A percentile compares a stretch with the other conserved stretches of the same genome.
Conservation (phyloP, 2,888 invertebrate species). For the Chrysomela aeneicollis region DNA sequence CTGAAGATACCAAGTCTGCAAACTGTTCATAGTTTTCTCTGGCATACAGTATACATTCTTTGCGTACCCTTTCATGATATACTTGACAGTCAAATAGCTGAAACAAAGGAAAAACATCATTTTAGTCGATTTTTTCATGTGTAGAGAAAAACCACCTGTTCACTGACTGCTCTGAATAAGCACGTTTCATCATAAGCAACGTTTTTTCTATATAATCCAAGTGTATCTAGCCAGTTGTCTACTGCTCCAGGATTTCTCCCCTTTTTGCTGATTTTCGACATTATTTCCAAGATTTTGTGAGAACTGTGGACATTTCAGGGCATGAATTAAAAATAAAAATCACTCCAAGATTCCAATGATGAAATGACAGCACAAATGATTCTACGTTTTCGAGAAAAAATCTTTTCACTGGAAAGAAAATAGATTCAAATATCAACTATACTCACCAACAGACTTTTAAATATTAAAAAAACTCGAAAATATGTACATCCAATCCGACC, state of each 20-base stretch:
- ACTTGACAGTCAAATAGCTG: constrained; percentile 71
- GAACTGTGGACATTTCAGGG: neutral
- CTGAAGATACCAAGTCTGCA: constrained; percentile 58
- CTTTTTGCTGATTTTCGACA: constrained; percentile 49
- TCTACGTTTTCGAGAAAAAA: no score
- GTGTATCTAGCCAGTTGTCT: constrained; percentile 81
- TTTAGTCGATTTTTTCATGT: neutral
- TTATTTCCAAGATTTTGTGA: neutral
- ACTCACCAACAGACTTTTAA: no score
- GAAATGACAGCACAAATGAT: neutral
- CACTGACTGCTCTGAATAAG: constrained; percentile 87
- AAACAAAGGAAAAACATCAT: constrained; percentile 34
- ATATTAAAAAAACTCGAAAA: no score
- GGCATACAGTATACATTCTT: constrained; percentile 78
- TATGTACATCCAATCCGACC: no score
- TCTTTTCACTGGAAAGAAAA: no score
- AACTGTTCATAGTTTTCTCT: constrained; percentile 68
- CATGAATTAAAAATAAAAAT: no score
- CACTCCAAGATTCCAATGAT: neutral
- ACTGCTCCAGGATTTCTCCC: constrained; percentile 59
- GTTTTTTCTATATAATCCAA: constrained; percentile 86
- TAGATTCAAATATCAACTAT: no score
- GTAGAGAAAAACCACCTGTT: constrained; percentile 68
- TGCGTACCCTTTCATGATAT: constrained; percentile 77
- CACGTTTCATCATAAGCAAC: constrained; percentile 89